A percentile compares a stretch with the other conserved stretches of the same genome.
phyloP scores from a whole-genome alignment of 2,113 vertebrate species.

The Gnathonemus echidnorhynchus region DNA sequence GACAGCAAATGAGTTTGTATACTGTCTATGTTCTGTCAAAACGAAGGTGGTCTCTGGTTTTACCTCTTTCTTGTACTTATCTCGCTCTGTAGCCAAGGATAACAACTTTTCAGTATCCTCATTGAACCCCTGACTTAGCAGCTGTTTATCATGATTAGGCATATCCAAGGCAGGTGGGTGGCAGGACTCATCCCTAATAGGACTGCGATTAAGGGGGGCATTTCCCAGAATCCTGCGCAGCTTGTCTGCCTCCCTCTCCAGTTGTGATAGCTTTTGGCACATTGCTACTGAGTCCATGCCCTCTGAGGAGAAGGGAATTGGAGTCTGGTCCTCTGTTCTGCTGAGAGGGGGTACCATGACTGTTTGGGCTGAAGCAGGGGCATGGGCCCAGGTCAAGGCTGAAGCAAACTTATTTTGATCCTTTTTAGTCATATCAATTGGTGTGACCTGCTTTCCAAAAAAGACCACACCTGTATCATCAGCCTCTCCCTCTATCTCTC shows the following conservation, averaged over 20 bases:
- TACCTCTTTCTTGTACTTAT: slow-evolving; percentile 49
- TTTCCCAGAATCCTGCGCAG: slow-evolving; percentile 43
- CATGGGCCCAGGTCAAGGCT: slow-evolving; percentile 23
- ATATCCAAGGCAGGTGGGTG: background rate
- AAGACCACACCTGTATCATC: background rate
- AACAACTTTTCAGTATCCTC: slow-evolving; percentile 37
- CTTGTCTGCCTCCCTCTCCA: slow-evolving; percentile 51
- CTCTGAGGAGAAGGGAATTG: slow-evolving; percentile 21
- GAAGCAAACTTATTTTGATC: slow-evolving; percentile 14
- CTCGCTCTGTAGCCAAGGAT: slow-evolving; percentile 39
- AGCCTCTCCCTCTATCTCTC: slow-evolving; percentile 12
- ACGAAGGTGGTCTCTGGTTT: background rate
- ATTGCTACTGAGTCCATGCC: slow-evolving; percentile 31
- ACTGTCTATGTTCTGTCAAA: background rate
- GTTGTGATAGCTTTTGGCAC: slow-evolving; percentile 37
- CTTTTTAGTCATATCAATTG: slow-evolving; percentile 11
- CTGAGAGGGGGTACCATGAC: slow-evolving; percentile 45
- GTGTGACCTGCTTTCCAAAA: background rate
- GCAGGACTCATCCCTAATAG: background rate
- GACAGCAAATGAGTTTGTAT: background rate
- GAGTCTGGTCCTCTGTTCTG: slow-evolving; percentile 24
- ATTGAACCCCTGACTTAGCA: slow-evolving; percentile 20
- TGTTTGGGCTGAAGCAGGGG: slow-evolving; percentile 39
- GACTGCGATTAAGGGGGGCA: background rate
- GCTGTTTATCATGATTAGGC: slow-evolving; percentile 10